These are phyloP conservation scores for Creontiades dilutus DNA, from an alignment of 2,888 invertebrate species.

Conservation along the genomic window DNA sequence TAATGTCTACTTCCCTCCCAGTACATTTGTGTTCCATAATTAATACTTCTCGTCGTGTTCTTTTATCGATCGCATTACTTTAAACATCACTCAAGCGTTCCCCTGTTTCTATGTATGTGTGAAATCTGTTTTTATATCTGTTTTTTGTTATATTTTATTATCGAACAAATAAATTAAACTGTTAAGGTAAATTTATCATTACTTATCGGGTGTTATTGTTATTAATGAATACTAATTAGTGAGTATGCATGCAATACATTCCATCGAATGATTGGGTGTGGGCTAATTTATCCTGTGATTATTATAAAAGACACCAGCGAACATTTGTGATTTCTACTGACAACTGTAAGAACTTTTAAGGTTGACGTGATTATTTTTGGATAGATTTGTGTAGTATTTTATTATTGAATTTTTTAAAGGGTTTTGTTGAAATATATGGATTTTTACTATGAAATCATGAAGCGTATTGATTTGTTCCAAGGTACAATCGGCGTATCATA, in stretches of 20 bases:
- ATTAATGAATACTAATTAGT: neutral
- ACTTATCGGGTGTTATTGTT: neutral
- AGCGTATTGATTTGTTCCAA: too few relatives aligned
- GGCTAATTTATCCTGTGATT: slow-evolving; percentile 1
- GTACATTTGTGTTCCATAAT: neutral
- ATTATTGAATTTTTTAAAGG: too few relatives aligned
- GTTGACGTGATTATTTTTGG: too few relatives aligned
- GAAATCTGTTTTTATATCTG: neutral
- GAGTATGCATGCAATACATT: neutral
- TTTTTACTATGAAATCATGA: too few relatives aligned
- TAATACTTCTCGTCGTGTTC: neutral
- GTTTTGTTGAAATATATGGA: too few relatives aligned
- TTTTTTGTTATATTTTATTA: neutral
- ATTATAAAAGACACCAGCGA: too few relatives aligned
- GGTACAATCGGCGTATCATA: too few relatives aligned
- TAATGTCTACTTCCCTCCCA: neutral
- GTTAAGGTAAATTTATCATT: neutral
- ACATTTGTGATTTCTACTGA: too few relatives aligned
- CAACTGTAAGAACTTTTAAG: too few relatives aligned
- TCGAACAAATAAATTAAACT: neutral
- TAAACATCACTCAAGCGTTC: neutral
- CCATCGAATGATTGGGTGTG: neutral
- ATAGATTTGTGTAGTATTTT: too few relatives aligned
- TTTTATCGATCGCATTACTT: neutral
- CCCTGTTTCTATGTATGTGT: neutral